Base-by-base conservation (phyloP, 2,113 vertebrate species). In the Cacatua alba region DNA sequence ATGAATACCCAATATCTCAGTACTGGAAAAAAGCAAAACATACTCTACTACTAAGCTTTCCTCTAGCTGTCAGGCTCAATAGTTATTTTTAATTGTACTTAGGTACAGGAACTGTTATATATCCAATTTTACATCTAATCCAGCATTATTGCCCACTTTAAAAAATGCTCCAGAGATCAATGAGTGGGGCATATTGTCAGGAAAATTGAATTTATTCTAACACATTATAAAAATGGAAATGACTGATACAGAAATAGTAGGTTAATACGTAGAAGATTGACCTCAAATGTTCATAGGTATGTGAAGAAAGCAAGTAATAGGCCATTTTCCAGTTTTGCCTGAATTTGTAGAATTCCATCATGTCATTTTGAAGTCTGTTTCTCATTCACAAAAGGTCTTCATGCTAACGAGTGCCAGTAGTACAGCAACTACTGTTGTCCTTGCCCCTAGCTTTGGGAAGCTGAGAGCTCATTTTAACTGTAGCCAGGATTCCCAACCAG, bases 1-100 rank as follows among this genome's bases (percentile, higher is more conserved):
- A 3, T 20, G 20, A 74, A 49, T 37, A 3, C 7, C 13, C 18
- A 17, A 9, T 12, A 35, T 28, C 51, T 59, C 33, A 41, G n/a
- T 7, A 15, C 7, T 20, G 7, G 28, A 7, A 69, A 59, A 48
- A 75, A 29, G 2, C 6, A 68, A 7, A 20, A 44, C 0, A 0
- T 59, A 46, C 18, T 33, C 29, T 43, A n/a, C 43, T 29, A 67
- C 37, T 37, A 14, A 75, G 11, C 8, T 71, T 76, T 82, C 18
- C 17, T 44, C 8, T 16, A 39, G 16, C 5, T 48, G 1, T 18
- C 18, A 49, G 19, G 7, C 1, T 79, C 17, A 68, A 29, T 13
- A 20, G 9, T 11, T 41, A 44, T 53, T 86, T 89, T 84, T 37
- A 74, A 26, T 49, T 49, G 13, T 31, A 33, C 9, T 55, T 39